Conservation (phyloP, 30 jellyfish, hydroid and myxozoan species). For the Mastigias papua region DNA sequence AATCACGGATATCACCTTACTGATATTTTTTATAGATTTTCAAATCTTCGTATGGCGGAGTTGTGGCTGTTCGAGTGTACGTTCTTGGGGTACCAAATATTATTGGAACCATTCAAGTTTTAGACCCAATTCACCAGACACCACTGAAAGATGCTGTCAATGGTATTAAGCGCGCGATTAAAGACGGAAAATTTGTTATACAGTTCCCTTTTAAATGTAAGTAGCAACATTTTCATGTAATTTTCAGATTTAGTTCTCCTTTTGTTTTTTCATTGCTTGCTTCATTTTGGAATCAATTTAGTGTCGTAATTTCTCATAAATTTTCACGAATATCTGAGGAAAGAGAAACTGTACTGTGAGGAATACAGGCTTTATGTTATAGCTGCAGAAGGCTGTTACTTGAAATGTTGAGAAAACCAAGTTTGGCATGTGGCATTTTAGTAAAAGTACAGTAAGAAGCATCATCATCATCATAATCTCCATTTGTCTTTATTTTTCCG, state of each 20-base stretch:
- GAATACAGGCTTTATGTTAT: no score
- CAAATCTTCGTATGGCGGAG: slow-evolving; percentile 65
- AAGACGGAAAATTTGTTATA: slow-evolving; percentile 41
- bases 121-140: slow-evolving; percentile 47
- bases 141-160: slow-evolving; percentile 67
- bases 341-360: no score
- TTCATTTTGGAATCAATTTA: background rate
- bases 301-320: no score
- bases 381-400: no score
- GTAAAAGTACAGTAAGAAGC: no score
- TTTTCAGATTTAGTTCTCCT: background rate
- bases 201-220: background rate
- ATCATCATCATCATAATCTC: no score
- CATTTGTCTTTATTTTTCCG: no score
- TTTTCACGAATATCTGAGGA: no score
- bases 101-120: slow-evolving; percentile 58
- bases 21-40: slow-evolving; percentile 25
- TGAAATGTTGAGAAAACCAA: no score
- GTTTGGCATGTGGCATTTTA: no score
- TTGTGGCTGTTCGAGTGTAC: slow-evolving; percentile 70
- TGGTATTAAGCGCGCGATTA: slow-evolving; percentile 38
- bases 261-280: background rate
- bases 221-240: background rate
- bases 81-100: slow-evolving; percentile 71
- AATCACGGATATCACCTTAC: background rate